Percentiles rank a stretch among this genome's conserved stretches.
These are phyloP conservation scores for Octopus bimaculoides DNA, from an alignment of 1,140 invertebrate species.

Conservation along the genomic window DNA sequence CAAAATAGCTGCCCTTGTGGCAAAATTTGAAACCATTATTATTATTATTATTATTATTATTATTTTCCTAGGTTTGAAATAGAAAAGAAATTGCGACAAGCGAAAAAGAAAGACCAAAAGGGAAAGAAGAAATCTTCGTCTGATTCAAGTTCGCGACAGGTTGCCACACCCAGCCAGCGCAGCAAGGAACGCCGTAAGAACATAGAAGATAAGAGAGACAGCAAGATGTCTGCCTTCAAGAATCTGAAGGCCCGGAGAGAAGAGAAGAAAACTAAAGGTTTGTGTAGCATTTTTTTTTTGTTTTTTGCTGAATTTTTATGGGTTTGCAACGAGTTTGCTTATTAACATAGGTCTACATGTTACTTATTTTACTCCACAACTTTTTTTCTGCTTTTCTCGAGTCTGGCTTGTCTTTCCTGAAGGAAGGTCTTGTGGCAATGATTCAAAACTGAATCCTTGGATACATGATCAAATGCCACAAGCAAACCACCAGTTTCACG, in stretches of 20 bases:
- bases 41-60: too few species aligned
- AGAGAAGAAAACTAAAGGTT: conserved; percentile 68
- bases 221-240: conserved; percentile 88
- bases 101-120: conserved; percentile 77
- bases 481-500: too few species aligned
- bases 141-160: conserved; percentile 31
- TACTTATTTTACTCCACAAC: too few species aligned
- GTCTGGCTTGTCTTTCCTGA: too few species aligned
- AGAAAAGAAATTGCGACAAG: conserved; percentile 86
- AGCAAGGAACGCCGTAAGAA: conserved; percentile 89
- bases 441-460: too few species aligned
- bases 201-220: conserved; percentile 75
- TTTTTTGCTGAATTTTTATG: neutral
- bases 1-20: too few species aligned
- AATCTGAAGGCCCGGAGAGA: conserved; percentile 84
- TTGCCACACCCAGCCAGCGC: conserved; percentile 66
- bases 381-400: too few species aligned
- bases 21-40: too few species aligned
- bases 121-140: conserved; percentile 43
- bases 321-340: too few species aligned
- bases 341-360: too few species aligned
- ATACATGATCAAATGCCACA: too few species aligned
- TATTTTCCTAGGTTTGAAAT: conserved; percentile 80
- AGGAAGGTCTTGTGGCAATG: too few species aligned
- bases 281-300: conserved; percentile 22